Conservation (phyloP, 2,797 vertebrate genomes). For the Lacerta agilis region DNA sequence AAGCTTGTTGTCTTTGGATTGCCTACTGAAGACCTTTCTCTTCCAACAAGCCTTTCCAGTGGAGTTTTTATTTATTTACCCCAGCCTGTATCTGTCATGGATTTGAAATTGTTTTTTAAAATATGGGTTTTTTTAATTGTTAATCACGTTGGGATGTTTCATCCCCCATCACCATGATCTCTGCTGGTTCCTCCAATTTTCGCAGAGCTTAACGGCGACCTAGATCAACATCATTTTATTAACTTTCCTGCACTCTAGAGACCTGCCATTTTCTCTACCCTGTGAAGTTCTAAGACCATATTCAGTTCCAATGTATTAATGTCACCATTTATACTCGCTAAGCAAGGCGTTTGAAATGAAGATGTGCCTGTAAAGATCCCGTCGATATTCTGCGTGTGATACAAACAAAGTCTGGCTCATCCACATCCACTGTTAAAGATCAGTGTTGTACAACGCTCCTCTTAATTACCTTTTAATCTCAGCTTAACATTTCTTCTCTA, state of each 20-base stretch:
- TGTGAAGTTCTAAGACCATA: slow-evolving; percentile 22
- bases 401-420: slow-evolving; percentile 2
- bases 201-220: slow-evolving; percentile 45
- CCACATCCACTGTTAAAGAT: slow-evolving; percentile 13
- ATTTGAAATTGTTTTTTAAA: too few relatives aligned
- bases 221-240: slow-evolving; percentile 31
- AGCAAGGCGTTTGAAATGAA: not conserved
- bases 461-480: slow-evolving; percentile 60
- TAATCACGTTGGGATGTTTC: too few relatives aligned
- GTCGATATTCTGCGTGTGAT: not conserved
- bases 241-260: not conserved
- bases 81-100: too few relatives aligned
- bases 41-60: too few relatives aligned
- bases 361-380: not conserved
- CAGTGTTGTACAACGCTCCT: slow-evolving; percentile 29
- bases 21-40: too few relatives aligned
- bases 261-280: not conserved
- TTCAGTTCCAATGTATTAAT: slow-evolving; percentile 26
- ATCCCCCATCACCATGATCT: not conserved
- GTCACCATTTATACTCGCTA: slow-evolving; percentile 10
- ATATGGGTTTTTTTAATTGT: too few relatives aligned
- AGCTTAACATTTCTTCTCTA: slow-evolving; percentile 24
- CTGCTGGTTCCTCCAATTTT: slow-evolving; percentile 42
- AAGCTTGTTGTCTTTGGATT: too few relatives aligned
- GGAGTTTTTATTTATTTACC: too few relatives aligned